Evolutionary conservation across 2,797 vertebrate genomes (phyloP).

Genomic region (Myotis myotis): DNA sequence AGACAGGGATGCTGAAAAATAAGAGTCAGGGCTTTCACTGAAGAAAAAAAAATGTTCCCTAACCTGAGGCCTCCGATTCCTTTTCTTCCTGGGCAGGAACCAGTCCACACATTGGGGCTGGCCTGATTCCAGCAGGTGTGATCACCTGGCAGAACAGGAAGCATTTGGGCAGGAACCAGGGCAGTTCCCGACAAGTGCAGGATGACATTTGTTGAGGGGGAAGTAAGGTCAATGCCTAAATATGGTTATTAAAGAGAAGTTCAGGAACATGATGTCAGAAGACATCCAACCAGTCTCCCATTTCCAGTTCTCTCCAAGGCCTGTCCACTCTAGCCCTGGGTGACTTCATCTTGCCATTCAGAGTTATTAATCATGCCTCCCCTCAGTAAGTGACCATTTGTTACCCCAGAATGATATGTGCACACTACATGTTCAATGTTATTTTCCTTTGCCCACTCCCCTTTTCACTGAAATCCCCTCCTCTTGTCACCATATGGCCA

Average conservation of each 20-base stretch:
- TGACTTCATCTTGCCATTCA: not conserved
- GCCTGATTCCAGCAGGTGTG: conserved; percentile 50
- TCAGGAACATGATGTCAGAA: not conserved
- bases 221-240: conserved; percentile 39
- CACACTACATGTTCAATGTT: not conserved
- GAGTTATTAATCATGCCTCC: not conserved
- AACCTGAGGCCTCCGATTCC: not conserved
- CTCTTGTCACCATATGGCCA: not conserved
- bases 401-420: not conserved
- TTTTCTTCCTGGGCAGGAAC: conserved; percentile 35
- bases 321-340: not conserved
- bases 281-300: not conserved
- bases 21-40: not conserved
- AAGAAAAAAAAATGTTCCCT: not conserved
- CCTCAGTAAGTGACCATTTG: not conserved
- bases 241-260: conserved; percentile 9
- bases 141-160: conserved; percentile 62
- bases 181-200: conserved; percentile 54
- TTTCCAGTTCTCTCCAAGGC: not conserved
- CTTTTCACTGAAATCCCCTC: not conserved
- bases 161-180: not conserved
- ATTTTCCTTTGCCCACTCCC: not conserved
- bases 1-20: not conserved
- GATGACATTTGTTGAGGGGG: not conserved
- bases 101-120: not conserved